Conservation (phyloP, 2,888 invertebrate species). For the Tiliacea aurago region DNA sequence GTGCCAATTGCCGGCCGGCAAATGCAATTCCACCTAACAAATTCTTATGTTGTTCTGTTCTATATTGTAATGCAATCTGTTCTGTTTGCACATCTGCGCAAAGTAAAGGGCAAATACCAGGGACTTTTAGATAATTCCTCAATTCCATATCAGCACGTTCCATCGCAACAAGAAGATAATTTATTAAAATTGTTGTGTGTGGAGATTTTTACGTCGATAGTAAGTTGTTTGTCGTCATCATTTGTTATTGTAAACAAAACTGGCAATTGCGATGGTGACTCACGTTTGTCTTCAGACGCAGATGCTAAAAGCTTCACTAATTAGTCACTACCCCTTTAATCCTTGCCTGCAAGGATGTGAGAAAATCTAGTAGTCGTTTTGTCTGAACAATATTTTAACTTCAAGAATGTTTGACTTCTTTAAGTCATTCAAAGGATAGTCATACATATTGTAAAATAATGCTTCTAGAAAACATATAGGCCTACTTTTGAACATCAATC, state of each 20-base stretch:
- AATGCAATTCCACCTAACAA: slow-evolving; percentile 74
- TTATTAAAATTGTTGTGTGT: slow-evolving; percentile 45
- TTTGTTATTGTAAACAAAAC: slow-evolving; percentile 84
- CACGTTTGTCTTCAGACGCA: slow-evolving; percentile 70
- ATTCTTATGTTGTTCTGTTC: slow-evolving; percentile 62
- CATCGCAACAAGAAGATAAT: slow-evolving; percentile 47
- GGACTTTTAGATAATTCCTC: slow-evolving; percentile 40
- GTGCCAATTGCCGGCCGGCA: slow-evolving; percentile 76
- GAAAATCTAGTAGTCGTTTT: slow-evolving; percentile 30
- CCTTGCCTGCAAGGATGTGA: slow-evolving; percentile 65
- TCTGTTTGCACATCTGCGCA: slow-evolving; percentile 53
- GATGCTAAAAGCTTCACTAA: slow-evolving; percentile 70
- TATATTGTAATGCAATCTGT: slow-evolving; percentile 51
- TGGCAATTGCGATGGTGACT: slow-evolving; percentile 72
- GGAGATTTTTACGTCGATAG: slow-evolving; percentile 53
- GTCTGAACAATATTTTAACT: not conserved
- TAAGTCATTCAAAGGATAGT: slow-evolving; percentile 14
- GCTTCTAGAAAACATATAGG: not conserved
- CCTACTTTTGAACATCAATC: slow-evolving; percentile 11
- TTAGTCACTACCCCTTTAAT: slow-evolving; percentile 68
- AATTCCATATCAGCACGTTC: slow-evolving; percentile 49
- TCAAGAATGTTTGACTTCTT: slow-evolving; percentile 3
- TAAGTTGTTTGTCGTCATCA: slow-evolving; percentile 74
- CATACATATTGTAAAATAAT: slow-evolving; percentile 4
- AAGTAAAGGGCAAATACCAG: slow-evolving; percentile 44